Evolutionary conservation across 2,797 vertebrate genomes (phyloP).

Genomic region (Megalops cyprinoides): DNA sequence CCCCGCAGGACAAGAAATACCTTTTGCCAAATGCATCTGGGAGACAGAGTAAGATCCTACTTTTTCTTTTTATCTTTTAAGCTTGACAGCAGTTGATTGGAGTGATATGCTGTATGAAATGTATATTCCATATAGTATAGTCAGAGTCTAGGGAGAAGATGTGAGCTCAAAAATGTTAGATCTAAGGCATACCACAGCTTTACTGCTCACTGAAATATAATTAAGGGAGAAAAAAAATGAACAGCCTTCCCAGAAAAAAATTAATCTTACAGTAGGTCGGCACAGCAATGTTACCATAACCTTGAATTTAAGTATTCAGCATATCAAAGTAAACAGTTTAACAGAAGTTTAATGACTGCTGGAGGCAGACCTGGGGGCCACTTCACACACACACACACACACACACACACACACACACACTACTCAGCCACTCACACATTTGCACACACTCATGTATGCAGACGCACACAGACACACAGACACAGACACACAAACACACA

Average conservation of each 20-base stretch:
- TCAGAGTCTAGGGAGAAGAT: neutral
- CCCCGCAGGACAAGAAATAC: no score
- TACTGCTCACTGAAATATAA: neutral
- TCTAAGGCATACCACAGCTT: neutral
- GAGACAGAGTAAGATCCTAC: no score
- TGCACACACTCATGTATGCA: no score
- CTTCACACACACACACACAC: neutral
- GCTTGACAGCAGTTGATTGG: neutral
- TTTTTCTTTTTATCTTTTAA: no score
- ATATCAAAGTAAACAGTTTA: slow-evolving; percentile 25
- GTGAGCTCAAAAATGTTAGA: neutral
- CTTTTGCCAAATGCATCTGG: no score
- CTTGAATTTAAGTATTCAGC: slow-evolving; percentile 28
- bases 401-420: no score
- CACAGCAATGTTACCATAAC: slow-evolving; percentile 33
- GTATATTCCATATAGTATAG: neutral
- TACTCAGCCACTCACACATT: no score
- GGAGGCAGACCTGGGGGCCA: neutral
- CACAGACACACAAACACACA: neutral
- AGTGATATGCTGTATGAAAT: neutral
- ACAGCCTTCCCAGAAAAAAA: slow-evolving; percentile 18
- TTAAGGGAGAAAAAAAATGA: neutral
- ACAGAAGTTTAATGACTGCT: slow-evolving; percentile 23
- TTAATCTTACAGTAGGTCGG: slow-evolving; percentile 4
- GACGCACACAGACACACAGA: no score